Percentiles rank a stretch among this genome's conserved stretches.
Conservation (phyloP, 2,113 vertebrate genomes). For the Spea bombifrons region DNA sequence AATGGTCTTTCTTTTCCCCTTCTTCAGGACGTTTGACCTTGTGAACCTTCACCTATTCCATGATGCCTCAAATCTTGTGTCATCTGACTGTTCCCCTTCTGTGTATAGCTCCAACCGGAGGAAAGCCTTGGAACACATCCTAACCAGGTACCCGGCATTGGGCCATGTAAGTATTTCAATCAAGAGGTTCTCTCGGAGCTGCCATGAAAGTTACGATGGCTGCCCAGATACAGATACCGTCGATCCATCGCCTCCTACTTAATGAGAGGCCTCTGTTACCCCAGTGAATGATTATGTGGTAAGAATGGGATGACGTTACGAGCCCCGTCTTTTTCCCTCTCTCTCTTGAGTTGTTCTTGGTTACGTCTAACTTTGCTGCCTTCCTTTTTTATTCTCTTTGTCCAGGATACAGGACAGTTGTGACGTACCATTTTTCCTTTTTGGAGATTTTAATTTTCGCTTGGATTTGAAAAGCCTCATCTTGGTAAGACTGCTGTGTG, state of each 20-base stretch:
- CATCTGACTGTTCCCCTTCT: constrained; percentile 72
- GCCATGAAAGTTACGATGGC: no score
- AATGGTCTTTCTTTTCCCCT: not conserved
- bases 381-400: not conserved
- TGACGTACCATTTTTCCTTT: constrained; percentile 69
- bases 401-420: constrained; percentile 57
- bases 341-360: no score
- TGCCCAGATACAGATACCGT: no score
- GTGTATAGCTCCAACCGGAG: constrained; percentile 72
- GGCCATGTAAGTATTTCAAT: no score
- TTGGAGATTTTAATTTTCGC: constrained; percentile 80
- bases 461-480: constrained; percentile 69
- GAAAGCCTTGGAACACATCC: constrained; percentile 68
- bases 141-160: constrained; percentile 63
- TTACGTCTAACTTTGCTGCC: not conserved
- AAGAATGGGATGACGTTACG: no score
- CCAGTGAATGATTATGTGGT: no score
- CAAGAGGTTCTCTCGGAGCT: no score
- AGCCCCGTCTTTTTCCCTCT: no score
- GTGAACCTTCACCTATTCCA: constrained; percentile 81
- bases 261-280: not conserved
- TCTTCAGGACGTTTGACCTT: constrained; percentile 69
- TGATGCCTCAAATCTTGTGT: constrained; percentile 77
- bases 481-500: constrained; percentile 58
- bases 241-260: not conserved